Conservation (phyloP, 2,888 invertebrate genomes). For the Cremastinae sp. region DNA sequence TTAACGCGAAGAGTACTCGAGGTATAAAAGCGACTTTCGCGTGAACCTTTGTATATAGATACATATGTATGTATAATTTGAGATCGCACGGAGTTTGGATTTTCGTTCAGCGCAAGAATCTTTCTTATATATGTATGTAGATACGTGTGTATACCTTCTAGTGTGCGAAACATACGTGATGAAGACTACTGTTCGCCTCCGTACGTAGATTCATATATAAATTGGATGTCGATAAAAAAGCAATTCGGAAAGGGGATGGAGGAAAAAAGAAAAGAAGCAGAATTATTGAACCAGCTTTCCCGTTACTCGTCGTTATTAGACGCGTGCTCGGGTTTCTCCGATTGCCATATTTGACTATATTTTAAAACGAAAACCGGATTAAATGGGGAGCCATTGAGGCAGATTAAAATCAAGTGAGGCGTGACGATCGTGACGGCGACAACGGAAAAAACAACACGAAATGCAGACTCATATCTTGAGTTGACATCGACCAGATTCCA, state of each 20-base stretch:
- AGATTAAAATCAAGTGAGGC: constrained; percentile 49
- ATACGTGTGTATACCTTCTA: too few relatives aligned
- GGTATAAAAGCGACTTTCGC: too few relatives aligned
- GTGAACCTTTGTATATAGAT: background rate
- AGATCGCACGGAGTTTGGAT: too few relatives aligned
- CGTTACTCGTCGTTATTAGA: constrained; percentile 45
- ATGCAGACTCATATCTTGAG: constrained; percentile 23
- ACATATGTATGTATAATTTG: too few relatives aligned
- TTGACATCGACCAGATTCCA: background rate
- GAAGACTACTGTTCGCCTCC: constrained; percentile 11
- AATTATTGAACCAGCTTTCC: constrained; percentile 45
- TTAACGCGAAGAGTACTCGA: background rate
- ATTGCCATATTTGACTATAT: constrained; percentile 55
- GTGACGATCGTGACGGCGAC: constrained; percentile 40
- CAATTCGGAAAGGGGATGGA: background rate
- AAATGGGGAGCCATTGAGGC: constrained; percentile 47
- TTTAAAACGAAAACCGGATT: constrained; percentile 57
- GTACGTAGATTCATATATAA: constrained; percentile 25
- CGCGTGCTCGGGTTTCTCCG: constrained; percentile 53
- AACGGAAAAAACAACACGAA: constrained; percentile 37
- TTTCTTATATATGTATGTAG: too few relatives aligned
- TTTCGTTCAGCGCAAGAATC: background rate
- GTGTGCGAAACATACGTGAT: background rate
- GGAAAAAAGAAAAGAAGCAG: constrained; percentile 22
- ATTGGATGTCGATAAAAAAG: constrained; percentile 30